phyloP scores from a whole-genome alignment of 2,113 vertebrate genomes.

The Pholis gunnellus region DNA sequence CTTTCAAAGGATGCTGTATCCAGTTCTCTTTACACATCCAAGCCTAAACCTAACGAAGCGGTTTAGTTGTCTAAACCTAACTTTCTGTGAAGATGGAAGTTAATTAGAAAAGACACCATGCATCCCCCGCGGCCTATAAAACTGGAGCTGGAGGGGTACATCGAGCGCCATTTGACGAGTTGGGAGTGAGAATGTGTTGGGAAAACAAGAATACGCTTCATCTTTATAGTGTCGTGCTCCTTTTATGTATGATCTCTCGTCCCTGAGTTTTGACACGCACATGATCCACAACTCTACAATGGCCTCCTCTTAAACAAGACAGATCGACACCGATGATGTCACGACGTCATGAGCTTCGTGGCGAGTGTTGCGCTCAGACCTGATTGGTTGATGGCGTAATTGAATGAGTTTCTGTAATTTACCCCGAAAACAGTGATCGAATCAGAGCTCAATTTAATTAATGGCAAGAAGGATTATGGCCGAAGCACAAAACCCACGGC shows the following conservation, averaged over 20 bases:
- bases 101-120: too few species aligned
- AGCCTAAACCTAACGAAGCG: background rate
- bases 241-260: background rate
- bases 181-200: background rate
- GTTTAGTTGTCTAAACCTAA: background rate
- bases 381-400: conserved; percentile 73
- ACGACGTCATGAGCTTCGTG: conserved; percentile 42
- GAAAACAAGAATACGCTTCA: background rate
- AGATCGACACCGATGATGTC: conserved; percentile 34
- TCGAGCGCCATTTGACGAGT: too few species aligned
- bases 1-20: background rate
- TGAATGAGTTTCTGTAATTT: conserved; percentile 63
- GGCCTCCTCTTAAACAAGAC: conserved; percentile 5
- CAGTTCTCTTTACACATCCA: background rate
- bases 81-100: background rate
- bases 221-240: background rate
- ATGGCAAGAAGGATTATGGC: conserved; percentile 49
- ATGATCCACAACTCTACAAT: background rate
- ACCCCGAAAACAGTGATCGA: conserved; percentile 67
- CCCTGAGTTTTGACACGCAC: background rate
- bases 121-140: too few species aligned
- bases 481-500: conserved; percentile 23
- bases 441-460: conserved; percentile 70
- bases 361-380: conserved; percentile 10
- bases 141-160: too few species aligned